phyloP scores from a whole-genome alignment of 2,888 invertebrate species.

The Euzophera pinguis region DNA sequence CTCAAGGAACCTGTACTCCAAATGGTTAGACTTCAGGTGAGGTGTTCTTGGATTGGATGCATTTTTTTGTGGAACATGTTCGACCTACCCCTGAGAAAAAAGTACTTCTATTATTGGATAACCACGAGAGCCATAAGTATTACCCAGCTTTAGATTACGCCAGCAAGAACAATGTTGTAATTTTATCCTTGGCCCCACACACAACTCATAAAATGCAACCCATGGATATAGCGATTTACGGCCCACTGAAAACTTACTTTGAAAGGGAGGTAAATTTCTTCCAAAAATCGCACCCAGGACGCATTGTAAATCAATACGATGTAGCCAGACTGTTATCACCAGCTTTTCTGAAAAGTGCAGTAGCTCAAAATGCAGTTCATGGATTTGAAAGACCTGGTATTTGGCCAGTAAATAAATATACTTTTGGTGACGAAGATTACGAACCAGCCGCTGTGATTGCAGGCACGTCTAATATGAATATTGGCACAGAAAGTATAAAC shows the following conservation, averaged over 20 bases:
- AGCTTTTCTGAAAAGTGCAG: neutral
- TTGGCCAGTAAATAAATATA: conserved; percentile 29
- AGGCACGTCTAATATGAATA: too few relatives aligned
- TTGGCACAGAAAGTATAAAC: too few relatives aligned
- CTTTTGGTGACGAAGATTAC: conserved; percentile 30
- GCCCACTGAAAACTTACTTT: conserved; percentile 34
- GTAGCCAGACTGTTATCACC: conserved; percentile 26
- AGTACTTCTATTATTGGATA: conserved; percentile 29
- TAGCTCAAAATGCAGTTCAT: conserved; percentile 23
- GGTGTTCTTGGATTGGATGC: conserved; percentile 28
- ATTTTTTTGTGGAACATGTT: conserved; percentile 26
- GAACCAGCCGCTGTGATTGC: conserved; percentile 24
- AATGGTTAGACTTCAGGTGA: conserved; percentile 27
- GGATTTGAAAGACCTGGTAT: conserved; percentile 30
- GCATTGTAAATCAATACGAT: conserved; percentile 29
- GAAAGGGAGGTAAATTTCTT: conserved; percentile 26
- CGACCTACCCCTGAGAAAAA: conserved; percentile 25
- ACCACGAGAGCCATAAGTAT: conserved; percentile 23
- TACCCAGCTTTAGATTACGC: conserved; percentile 9
- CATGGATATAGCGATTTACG: conserved; percentile 32
- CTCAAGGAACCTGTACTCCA: conserved; percentile 15
- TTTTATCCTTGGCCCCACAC: conserved; percentile 12
- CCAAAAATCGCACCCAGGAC: conserved; percentile 27
- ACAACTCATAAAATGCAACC: conserved; percentile 32
- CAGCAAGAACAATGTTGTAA: conserved; percentile 7